Evolutionary conservation across 1,140 invertebrate species (phyloP).

Genomic region (Charaxes varanes): DNA sequence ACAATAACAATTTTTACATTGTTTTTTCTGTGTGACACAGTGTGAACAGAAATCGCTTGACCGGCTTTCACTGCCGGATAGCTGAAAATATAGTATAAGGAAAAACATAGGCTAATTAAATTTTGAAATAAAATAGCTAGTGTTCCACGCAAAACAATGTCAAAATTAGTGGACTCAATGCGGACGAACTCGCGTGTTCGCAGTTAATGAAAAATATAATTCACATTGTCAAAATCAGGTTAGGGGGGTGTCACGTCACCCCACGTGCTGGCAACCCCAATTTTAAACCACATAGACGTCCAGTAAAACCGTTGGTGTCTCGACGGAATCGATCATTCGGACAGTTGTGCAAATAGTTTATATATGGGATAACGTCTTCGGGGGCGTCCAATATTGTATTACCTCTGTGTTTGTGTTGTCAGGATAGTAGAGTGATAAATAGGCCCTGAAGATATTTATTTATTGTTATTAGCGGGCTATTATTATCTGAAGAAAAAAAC

Average conservation of each 20-base stretch:
- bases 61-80: too few relatives aligned
- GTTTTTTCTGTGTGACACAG: too few relatives aligned
- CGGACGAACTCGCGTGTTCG: too few relatives aligned
- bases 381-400: conserved; percentile 39
- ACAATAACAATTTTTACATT: too few relatives aligned
- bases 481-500: too few relatives aligned
- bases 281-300: conserved; percentile 53
- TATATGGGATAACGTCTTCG: conserved; percentile 41
- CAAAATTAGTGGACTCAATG: too few relatives aligned
- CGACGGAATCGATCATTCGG: conserved; percentile 48
- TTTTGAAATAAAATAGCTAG: too few relatives aligned
- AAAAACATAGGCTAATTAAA: too few relatives aligned
- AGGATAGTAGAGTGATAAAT: conserved; percentile 34
- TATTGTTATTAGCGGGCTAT: conserved; percentile 1
- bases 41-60: too few relatives aligned
- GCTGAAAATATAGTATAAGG: too few relatives aligned
- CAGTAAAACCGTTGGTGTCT: conserved; percentile 63
- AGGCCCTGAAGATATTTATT: not conserved
- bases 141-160: too few relatives aligned
- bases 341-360: conserved; percentile 70
- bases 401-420: conserved; percentile 35
- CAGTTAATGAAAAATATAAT: conserved; percentile 9
- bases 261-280: conserved; percentile 53
- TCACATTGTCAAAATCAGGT: conserved; percentile 34
- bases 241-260: conserved; percentile 56